Evolutionary conservation across 92 coral and sea anemone species (phyloP), one percentile per base, ranked within the genome.

Genomic region (Epizoanthus ramosus): DNA sequence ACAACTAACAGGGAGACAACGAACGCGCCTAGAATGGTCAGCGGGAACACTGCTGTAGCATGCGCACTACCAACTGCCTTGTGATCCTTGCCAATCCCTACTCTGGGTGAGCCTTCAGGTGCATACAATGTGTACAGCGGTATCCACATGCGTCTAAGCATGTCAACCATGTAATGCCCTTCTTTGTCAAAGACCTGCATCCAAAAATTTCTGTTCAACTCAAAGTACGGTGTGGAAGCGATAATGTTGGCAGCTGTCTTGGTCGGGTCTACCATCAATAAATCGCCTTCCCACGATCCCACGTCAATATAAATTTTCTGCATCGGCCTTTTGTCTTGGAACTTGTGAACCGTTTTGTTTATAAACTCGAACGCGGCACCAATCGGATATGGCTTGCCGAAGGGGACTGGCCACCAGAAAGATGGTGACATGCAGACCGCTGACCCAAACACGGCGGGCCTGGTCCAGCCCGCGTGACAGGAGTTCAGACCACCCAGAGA

Each of bases 321-420:
- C 21, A 50, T 13, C 16, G 86, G 90, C 28, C 90, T 68, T 17
- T 73, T 57, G 12, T 61, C 73, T 61, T 75, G 81, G 73, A 81
- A 57, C 67, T 82, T 75, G n/a, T 50, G 25, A 5, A 87, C 73
- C 5, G 90, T 87, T 19, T 47, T 57, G 31, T 52, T 81, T 19
- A 75, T 23, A 58, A 81, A 87, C 75, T 87, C 90, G 67, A 73
- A 81, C 65, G 22, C 63, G 25, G 83, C 72, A 14, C 80, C 90
- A 67, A 53, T 45, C 65, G 90, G 90, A 63, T 56, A 87, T 23
- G 18, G 25, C 35, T 53, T 75, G 69, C 85, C 80, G 24, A 13
- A 66, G 21, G 90, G 90, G 37, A 87, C 66, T 57, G 90, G 90
- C 90, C 90, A 87, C 90, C 90, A 87, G 70, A 87, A 31, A 75